Evolutionary conservation across 35 echinoderm and acorn worm species (phyloP).

Genomic region (Amphiura filiformis): DNA sequence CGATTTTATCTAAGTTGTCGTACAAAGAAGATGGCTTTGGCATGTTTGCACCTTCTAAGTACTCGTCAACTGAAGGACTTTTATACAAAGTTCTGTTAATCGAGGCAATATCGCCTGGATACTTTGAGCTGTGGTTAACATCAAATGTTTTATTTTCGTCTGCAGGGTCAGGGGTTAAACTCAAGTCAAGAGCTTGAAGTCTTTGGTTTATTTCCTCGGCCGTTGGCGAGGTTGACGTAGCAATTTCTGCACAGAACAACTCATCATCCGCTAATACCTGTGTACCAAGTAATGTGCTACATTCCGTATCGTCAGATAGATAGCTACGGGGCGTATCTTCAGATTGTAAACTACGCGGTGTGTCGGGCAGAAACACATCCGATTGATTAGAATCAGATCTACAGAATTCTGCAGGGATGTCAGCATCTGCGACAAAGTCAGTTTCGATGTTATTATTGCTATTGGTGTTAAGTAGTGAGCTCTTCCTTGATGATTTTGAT

Average conservation of each 20-base stretch:
- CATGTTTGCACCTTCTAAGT: neutral
- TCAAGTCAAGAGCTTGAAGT: neutral
- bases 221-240: neutral
- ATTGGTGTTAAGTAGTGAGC: neutral
- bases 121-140: neutral
- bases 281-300: neutral
- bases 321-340: neutral
- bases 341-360: neutral
- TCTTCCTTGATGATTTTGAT: conserved; percentile 14
- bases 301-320: neutral
- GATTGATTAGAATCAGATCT: neutral
- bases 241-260: neutral
- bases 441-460: neutral
- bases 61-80: neutral
- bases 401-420: neutral
- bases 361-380: neutral
- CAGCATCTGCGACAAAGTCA: neutral
- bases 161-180: neutral
- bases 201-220: neutral
- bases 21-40: neutral
- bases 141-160: neutral
- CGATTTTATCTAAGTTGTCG: neutral
- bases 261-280: neutral
- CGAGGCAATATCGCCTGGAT: neutral
- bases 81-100: neutral